phyloP scores from a whole-genome alignment of 2,797 vertebrate species.

The Lepus oiostolus region DNA sequence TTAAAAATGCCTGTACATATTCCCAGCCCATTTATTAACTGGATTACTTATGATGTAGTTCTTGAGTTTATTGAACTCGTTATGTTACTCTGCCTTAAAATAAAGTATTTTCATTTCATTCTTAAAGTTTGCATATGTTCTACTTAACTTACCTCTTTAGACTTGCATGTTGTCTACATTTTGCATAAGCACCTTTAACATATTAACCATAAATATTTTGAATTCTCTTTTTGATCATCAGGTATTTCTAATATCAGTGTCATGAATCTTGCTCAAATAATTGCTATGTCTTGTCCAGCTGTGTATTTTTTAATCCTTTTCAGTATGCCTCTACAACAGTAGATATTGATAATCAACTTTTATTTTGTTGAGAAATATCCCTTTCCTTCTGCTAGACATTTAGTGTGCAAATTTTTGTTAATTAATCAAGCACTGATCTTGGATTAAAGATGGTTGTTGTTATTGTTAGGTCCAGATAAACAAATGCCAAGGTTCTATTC shows the following conservation, averaged over 20 bases:
- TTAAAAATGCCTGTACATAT: too few relatives aligned
- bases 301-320: neutral
- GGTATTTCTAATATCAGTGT: neutral
- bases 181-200: neutral
- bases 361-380: neutral
- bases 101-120: neutral
- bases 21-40: too few relatives aligned
- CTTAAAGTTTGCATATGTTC: neutral
- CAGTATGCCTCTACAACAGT: neutral
- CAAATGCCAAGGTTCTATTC: neutral
- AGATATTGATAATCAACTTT: neutral
- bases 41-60: too few relatives aligned
- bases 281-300: neutral
- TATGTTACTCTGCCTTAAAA: neutral
- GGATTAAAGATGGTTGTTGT: neutral
- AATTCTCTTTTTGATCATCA: neutral
- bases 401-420: neutral
- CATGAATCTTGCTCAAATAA: neutral
- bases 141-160: neutral
- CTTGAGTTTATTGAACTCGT: too few relatives aligned
- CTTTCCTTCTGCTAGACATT: neutral
- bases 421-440: neutral
- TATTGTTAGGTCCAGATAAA: neutral
- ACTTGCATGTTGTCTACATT: neutral
- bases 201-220: neutral